These are phyloP conservation scores for Amphiprion ocellaris DNA, from an alignment of 2,113 vertebrate species.

Conservation along the genomic window DNA sequence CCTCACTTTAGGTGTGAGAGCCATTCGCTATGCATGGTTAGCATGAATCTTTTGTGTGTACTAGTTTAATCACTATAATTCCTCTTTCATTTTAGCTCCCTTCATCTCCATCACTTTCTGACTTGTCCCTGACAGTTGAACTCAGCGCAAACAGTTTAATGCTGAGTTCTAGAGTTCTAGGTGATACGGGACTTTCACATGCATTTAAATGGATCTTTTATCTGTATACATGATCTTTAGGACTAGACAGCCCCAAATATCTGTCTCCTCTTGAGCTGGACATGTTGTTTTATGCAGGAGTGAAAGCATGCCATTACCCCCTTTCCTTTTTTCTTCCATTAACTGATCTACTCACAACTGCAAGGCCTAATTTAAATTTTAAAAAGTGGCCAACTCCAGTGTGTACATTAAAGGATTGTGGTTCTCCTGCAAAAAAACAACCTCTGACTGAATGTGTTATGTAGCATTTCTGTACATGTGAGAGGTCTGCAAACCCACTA, in stretches of 20 bases:
- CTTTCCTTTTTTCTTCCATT: not conserved
- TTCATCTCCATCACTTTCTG: conserved; percentile 53
- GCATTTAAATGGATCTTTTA: conserved; percentile 9
- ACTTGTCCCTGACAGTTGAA: conserved; percentile 49
- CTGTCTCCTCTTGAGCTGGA: not conserved
- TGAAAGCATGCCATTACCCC: not conserved
- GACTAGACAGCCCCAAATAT: not conserved
- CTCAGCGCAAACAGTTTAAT: conserved; percentile 30
- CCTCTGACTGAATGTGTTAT: no score
- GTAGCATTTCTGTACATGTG: no score
- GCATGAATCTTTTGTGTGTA: conserved; percentile 65
- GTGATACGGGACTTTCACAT: not conserved
- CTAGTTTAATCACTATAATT: conserved; percentile 73
- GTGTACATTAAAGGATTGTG: not conserved
- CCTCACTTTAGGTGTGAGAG: conserved; percentile 76
- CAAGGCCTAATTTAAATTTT: not conserved
- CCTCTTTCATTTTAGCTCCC: conserved; percentile 55
- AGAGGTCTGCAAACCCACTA: no score
- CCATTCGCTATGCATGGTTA: conserved; percentile 75
- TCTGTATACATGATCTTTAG: not conserved
- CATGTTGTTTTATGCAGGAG: not conserved
- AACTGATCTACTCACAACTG: not conserved
- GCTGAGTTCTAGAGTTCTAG: conserved; percentile 7
- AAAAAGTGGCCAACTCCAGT: not conserved
- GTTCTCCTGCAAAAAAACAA: not conserved